phyloP scores from a whole-genome alignment of 1,140 invertebrate genomes.

The Dreissena polymorpha region DNA sequence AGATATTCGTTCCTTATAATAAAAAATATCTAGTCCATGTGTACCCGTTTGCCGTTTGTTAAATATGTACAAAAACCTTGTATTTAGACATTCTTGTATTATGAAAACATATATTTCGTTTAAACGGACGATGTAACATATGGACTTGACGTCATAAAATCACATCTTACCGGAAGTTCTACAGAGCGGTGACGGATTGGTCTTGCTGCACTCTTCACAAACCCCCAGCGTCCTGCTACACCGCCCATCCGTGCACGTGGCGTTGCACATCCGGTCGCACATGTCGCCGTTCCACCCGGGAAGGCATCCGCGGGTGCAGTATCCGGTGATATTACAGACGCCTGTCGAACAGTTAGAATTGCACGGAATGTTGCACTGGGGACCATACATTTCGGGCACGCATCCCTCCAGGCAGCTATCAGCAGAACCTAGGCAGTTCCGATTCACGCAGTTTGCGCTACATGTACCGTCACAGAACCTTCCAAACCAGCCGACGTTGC shows the following conservation, averaged over 20 bases:
- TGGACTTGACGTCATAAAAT: no score
- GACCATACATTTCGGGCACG: conserved; percentile 26
- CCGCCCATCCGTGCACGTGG: conserved; percentile 42
- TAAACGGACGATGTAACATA: no score
- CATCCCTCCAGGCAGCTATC: conserved; percentile 32
- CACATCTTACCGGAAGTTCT: conserved; percentile 31
- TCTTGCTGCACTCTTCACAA: conserved; percentile 29
- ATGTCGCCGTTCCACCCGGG: no score
- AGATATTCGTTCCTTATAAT: no score
- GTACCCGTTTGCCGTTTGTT: no score
- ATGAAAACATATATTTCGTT: no score
- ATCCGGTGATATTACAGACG: no score
- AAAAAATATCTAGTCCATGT: no score
- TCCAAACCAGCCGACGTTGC: conserved; percentile 30
- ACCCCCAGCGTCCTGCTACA: conserved; percentile 19
- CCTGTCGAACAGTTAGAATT: conserved; percentile 1
- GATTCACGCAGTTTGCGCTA: conserved; percentile 16
- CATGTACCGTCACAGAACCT: conserved; percentile 25
- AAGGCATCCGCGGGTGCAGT: no score
- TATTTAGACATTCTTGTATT: no score
- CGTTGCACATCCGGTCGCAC: no score
- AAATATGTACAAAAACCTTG: no score
- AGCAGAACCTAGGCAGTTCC: conserved; percentile 28
- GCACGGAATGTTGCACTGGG: conserved; percentile 9
- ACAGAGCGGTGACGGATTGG: conserved; percentile 19